These are phyloP conservation scores for Corythoichthys haematopterus DNA, from an alignment of 2,113 vertebrate species.

Conservation along the genomic window DNA sequence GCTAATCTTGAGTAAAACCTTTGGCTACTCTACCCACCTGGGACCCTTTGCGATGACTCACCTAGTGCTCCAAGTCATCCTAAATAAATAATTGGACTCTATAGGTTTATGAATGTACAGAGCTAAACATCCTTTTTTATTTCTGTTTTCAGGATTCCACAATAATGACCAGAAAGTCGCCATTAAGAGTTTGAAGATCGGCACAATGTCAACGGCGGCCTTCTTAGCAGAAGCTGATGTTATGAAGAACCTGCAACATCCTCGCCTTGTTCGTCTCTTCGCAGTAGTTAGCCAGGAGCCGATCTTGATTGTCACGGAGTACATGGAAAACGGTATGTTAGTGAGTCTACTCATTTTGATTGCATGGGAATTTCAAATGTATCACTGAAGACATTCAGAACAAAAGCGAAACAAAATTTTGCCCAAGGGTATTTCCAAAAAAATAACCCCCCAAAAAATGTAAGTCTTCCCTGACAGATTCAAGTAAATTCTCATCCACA, in stretches of 20 bases:
- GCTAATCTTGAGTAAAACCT: too few relatives aligned
- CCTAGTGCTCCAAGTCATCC: too few relatives aligned
- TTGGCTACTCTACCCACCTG: too few relatives aligned
- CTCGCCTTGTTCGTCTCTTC: constrained; percentile 84
- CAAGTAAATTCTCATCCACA: constrained; percentile 9
- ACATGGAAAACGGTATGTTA: constrained; percentile 91
- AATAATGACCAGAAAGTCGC: constrained; percentile 89
- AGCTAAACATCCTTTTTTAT: constrained; percentile 3
- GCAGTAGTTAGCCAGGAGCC: constrained; percentile 95
- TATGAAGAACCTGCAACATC: constrained; percentile 94
- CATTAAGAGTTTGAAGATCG: constrained; percentile 90
- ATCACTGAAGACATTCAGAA: constrained; percentile 6
- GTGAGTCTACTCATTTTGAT: background rate
- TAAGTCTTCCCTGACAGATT: background rate
- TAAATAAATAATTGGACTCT: background rate
- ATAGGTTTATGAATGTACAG: background rate
- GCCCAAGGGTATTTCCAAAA: constrained; percentile 16
- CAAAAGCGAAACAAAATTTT: constrained; percentile 1
- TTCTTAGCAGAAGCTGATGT: constrained; percentile 96
- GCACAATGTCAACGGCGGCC: constrained; percentile 90
- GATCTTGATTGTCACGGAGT: constrained; percentile 96
- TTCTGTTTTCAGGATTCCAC: constrained; percentile 77
- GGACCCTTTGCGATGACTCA: too few relatives aligned
- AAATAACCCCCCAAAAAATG: background rate
- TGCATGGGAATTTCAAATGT: background rate